Conservation (phyloP, 2,797 vertebrate genomes). For the Neopelma chrysocephalum region DNA sequence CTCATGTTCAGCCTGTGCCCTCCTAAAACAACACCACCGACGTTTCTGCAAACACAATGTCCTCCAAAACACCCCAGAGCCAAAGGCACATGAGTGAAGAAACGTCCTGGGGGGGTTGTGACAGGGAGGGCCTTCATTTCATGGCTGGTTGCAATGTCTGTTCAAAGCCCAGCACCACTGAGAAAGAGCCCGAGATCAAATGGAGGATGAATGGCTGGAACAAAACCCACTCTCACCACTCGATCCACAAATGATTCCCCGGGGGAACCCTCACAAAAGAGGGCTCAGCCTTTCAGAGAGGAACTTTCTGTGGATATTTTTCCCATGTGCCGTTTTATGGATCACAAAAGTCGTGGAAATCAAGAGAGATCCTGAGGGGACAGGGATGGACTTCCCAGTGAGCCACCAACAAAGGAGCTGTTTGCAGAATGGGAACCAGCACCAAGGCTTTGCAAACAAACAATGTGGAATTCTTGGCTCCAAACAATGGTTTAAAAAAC, state of each 20-base stretch:
- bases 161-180: not conserved
- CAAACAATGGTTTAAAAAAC: not conserved
- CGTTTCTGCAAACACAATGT: not conserved
- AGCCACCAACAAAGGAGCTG: conserved; percentile 49
- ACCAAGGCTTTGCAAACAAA: not conserved
- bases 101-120: not conserved
- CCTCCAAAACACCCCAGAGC: not conserved
- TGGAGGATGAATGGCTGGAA: conserved; percentile 21
- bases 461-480: conserved; percentile 19
- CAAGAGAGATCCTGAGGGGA: conserved; percentile 54
- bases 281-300: not conserved
- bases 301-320: not conserved
- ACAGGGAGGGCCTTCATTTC: not conserved
- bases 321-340: conserved; percentile 15
- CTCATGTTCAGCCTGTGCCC: fast-evolving
- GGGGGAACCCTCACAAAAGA: not conserved
- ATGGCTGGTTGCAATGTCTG: not conserved
- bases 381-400: conserved; percentile 32
- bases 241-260: not conserved
- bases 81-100: not conserved
- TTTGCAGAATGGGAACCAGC: conserved; percentile 19
- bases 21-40: fast-evolving
- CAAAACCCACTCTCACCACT: not conserved
- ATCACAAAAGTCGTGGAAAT: not conserved
- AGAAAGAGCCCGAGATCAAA: not conserved